Evolutionary conservation across 2,113 vertebrate genomes (phyloP), one percentile per base, ranked within the genome.

Genomic region (Xenopus borealis): DNA sequence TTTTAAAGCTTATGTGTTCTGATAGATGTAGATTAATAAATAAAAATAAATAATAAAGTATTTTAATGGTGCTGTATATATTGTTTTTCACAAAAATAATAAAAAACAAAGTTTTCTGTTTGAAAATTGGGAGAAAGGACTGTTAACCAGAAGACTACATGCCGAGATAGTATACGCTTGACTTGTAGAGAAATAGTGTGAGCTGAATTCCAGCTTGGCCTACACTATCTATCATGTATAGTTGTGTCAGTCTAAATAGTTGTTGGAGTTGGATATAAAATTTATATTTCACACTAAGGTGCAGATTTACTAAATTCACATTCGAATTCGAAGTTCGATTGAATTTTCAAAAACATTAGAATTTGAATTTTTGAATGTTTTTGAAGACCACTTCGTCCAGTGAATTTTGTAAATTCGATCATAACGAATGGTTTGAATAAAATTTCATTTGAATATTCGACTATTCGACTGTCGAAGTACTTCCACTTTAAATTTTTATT

Each of bases 141-240:
- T 73, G 63, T 73, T 59, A 73, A 73, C 66, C 72, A 73, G 50
- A 66, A 66, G 72, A 52, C 63, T 50, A 17, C 72, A 73, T 73
- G 72, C 72, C 59, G 72, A 30, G 72, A 52, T 58, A 58, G 63
- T 59, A 66, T 66, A 66, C 30, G 72, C 62, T 66, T 73, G 63
- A 66, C 50, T 73, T 63, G 52, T 66, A 73, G 72, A 66, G 47
- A 53, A 63, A 73, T 73, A 66, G 71, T 63, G n/a, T 50, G 50
- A 59, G 65, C 63, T 53, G 52, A 63, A 18, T 63, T 72, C 61
- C 71, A 53, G 71, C 61, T 46, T 59, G 63, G 72, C 19, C 65
- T 46, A 53, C 59, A 27, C 58, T 61, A 18, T 61, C 58, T 27
- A 61, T 27, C 58, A 23, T 20, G 14, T 27, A 23, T 61, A 19